Base-by-base conservation (phyloP, 1,140 invertebrate genomes). In the Marisa cornuarietis region DNA sequence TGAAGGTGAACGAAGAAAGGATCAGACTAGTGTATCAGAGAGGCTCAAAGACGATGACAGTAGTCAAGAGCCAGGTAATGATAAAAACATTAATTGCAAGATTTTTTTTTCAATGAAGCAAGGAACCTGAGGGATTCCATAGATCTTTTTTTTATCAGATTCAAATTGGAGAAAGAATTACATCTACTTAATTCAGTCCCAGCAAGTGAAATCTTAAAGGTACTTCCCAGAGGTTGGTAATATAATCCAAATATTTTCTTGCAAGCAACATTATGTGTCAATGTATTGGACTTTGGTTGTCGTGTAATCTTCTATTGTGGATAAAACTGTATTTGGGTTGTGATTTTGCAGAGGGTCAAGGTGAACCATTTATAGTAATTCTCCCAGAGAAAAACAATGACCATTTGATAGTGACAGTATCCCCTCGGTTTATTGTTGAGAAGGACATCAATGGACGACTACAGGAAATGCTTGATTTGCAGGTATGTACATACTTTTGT, bases 361-460 rank as follows among this genome's bases (percentile, higher is more conserved):
- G 84, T 85, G 88, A 89, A 68, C 87, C 87, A 0, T 88, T 83
- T 69, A 87, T 88, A 52, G 84, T 88, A 51, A 85, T 81, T 52
- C 66, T 86, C 24, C 80, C 82, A 8, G 73, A 83, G 31, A 80
- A 82, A 31, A 78, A 82, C 9, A 71, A 83, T 42, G 78, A 83
- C 65, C 81, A 85, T 42, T 63, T 89, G 31, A 74, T 89, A 49
- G 76, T 89, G 22, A 85, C 84, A 8, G 24, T 86, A 16, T 86
- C 86, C 62, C 76, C 85, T 11, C 81, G 87, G 58, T 89, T 84
- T 61, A 42, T 89, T 14, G 81, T 83, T 51, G 88, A 88, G 78
- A 88, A 88, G 74, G 82, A 87, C 75, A 65, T 87, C 14, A 84
- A 87, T 71, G 85, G 85, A 2, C 65, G 69, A 14, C 71, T 84